Conservation (phyloP, 1,140 invertebrate genomes). For the Drosophila biarmipes region DNA sequence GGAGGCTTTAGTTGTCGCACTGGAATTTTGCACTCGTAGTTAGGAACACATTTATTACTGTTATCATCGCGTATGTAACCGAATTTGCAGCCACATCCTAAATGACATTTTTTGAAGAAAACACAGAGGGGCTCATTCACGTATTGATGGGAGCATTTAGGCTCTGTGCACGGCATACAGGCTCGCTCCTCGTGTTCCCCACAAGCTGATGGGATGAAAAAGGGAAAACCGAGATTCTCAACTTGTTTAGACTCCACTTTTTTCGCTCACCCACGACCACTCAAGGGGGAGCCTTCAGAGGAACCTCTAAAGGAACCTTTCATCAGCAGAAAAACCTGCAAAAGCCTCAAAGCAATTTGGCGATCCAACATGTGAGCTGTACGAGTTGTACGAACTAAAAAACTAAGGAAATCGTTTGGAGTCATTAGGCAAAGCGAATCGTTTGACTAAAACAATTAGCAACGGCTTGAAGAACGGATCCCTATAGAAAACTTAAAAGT, state of each 20-base stretch:
- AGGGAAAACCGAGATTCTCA: not conserved
- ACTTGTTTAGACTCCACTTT: not conserved
- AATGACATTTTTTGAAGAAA: conserved; percentile 1
- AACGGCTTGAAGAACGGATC: not conserved
- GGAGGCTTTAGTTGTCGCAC: not conserved
- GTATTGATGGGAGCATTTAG: conserved; percentile 36
- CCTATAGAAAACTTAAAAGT: too few species aligned
- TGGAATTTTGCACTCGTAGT: not conserved
- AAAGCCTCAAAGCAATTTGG: conserved; percentile 5
- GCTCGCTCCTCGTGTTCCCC: conserved; percentile 46
- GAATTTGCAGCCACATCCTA: conserved; percentile 55
- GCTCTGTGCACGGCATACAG: conserved; percentile 41
- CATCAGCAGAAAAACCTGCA: conserved; percentile 4
- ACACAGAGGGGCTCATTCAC: not conserved
- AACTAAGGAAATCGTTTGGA: conserved; percentile 17
- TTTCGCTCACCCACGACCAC: conserved; percentile 37
- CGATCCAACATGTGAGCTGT: conserved; percentile 7
- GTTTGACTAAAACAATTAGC: conserved; percentile 48
- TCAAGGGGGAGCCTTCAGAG: not conserved
- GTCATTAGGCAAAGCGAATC: conserved; percentile 35
- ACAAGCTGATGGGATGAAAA: conserved; percentile 37
- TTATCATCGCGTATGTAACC: conserved; percentile 50
- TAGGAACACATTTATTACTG: conserved; percentile 30
- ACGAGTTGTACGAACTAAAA: too few species aligned
- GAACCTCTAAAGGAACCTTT: too few species aligned